Evolutionary conservation across 2,113 vertebrate genomes (phyloP), one percentile per base, ranked within the genome.

Genomic region (Bubalus kerabau): DNA sequence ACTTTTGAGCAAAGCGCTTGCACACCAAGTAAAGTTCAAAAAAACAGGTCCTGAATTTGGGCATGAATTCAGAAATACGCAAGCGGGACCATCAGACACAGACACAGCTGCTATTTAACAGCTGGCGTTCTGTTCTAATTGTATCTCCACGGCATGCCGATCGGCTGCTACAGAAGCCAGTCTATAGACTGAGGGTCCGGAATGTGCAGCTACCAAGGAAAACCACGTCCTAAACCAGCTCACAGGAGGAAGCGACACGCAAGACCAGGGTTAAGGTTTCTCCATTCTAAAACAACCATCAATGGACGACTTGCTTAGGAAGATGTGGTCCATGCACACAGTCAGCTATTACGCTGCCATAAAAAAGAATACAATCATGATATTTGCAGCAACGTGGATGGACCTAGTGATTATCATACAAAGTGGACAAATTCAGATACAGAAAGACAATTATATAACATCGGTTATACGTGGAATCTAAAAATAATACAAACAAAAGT

Each of bases 331-430:
- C 6, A 4, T 23, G 32, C 7, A 23, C 3, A 3, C 3, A 24
- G 2, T 13, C 2, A 3, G 24, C 52, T 24, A 26, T 15, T 24
- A 15, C 0, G 32, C 13, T 1, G 81, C 32, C 17, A 1, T 83
- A 4, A 24, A 56, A 52, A 54, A 36, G 6, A 56, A 8, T 8
- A 23, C 36, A 56, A 26, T 24, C 2, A 24, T 5, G 3, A n/a
- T 32, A 23, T 56, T 9, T 24, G 21, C 32, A 24, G 32, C 32
- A 9, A 56, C 1, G 1, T 0, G 12, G 52, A 26, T 14, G 32
- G 50, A 56, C 19, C 52, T 4, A 2, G 7, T 36, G 32, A 36
- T 56, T 14, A 24, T 26, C 81, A 52, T 13, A 13, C 30, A 13
- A 24, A 83, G 81, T 14, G 52, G 14, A 52, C 15, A 32, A 19